phyloP scores from a whole-genome alignment of 2,113 vertebrate species.

The Gallinago media region DNA sequence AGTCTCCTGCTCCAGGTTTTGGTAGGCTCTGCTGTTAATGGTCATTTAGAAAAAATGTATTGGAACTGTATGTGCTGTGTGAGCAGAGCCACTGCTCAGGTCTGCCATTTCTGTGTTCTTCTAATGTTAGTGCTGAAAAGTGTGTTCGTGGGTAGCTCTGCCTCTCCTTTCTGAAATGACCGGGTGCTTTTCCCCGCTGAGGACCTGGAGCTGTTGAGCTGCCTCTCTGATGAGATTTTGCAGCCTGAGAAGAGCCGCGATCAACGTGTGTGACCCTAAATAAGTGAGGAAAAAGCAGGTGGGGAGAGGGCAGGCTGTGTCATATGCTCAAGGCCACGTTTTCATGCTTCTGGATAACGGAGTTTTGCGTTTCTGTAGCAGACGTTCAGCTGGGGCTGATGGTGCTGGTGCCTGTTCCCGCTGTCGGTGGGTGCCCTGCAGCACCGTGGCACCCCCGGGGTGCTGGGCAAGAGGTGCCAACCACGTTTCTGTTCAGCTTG shows the following conservation, averaged over 20 bases:
- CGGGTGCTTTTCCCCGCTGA: background rate
- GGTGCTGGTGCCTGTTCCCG: background rate
- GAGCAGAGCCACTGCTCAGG: background rate
- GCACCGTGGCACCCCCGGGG: rapidly evolving
- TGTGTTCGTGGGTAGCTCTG: background rate
- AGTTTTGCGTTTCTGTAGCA: background rate
- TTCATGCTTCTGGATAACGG: background rate
- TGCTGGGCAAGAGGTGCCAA: background rate
- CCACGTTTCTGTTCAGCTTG: background rate
- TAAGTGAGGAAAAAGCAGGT: background rate
- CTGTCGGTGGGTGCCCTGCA: rapidly evolving
- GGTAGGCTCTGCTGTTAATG: background rate
- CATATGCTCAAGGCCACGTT: background rate
- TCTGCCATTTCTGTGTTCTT: background rate
- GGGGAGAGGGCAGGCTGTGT: background rate
- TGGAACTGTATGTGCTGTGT: background rate
- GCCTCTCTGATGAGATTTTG: background rate
- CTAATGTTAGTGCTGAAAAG: background rate
- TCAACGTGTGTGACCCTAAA: background rate
- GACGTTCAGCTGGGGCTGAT: too few relatives aligned
- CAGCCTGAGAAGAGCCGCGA: background rate
- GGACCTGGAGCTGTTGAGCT: background rate
- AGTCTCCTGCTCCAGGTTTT: background rate
- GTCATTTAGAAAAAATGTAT: background rate
- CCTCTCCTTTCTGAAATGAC: background rate